phyloP scores from a whole-genome alignment of 64 coral and sea anemone genomes.

The Hydrozoanthus tunicans region DNA sequence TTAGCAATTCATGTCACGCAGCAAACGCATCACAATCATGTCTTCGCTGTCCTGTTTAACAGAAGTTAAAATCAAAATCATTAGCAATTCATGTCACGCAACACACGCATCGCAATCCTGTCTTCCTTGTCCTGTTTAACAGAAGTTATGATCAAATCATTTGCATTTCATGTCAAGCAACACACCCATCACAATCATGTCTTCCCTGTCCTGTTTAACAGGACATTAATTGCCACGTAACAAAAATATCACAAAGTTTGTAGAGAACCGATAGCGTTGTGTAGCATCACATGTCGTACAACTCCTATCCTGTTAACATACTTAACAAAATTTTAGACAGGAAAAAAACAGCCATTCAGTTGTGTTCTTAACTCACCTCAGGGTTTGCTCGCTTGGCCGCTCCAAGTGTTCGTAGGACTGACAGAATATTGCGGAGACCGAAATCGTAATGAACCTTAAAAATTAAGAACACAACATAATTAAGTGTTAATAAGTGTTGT shows the following conservation, averaged over 20 bases:
- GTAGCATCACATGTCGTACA: no score
- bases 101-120: slow-evolving; percentile 8
- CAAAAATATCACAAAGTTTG: background rate
- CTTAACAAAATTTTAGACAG: background rate
- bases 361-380: background rate
- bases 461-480: no score
- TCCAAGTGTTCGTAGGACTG: slow-evolving; percentile 8
- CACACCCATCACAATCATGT: background rate
- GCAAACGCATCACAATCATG: slow-evolving; percentile 75
- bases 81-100: background rate
- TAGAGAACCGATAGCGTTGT: background rate
- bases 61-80: background rate
- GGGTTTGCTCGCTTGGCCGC: background rate
- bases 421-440: slow-evolving; percentile 18
- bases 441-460: slow-evolving; percentile 22
- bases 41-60: slow-evolving; percentile 65
- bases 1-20: slow-evolving; percentile 82
- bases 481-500: background rate
- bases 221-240: no score
- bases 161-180: background rate
- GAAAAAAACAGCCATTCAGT: background rate
- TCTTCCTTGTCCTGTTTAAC: background rate
- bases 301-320: no score
- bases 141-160: background rate
- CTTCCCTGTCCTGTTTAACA: background rate